These are phyloP conservation scores for Gryllus bimaculatus DNA, from an alignment of 1,140 invertebrate genomes.

Conservation along the genomic window DNA sequence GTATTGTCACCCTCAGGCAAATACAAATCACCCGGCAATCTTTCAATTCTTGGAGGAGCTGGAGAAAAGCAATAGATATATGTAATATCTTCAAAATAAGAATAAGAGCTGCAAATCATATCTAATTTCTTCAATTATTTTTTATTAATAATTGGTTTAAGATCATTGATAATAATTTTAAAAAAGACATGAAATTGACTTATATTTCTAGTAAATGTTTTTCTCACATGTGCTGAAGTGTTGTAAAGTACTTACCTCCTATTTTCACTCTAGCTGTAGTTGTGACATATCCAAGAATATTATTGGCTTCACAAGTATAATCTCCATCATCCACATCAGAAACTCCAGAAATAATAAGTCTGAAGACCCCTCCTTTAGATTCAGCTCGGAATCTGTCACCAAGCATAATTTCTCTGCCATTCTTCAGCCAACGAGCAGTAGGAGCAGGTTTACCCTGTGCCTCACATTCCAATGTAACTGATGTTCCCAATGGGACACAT, in stretches of 20 bases:
- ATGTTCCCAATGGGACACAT: slow-evolving; percentile 75
- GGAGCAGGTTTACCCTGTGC: slow-evolving; percentile 86
- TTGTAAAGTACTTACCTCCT: slow-evolving; percentile 51
- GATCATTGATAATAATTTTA: not conserved
- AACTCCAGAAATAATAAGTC: slow-evolving; percentile 84
- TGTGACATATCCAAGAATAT: slow-evolving; percentile 80
- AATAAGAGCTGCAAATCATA: not conserved
- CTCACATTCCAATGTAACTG: slow-evolving; percentile 75
- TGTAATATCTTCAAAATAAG: slow-evolving; percentile 16
- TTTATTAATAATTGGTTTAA: not conserved
- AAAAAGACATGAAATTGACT: not conserved
- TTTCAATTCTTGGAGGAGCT: slow-evolving; percentile 87
- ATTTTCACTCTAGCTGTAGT: slow-evolving; percentile 82
- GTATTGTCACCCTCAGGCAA: slow-evolving; percentile 90
- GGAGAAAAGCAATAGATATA: slow-evolving; percentile 18
- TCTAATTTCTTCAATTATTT: not conserved
- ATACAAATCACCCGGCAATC: slow-evolving; percentile 80
- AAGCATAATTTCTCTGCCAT: slow-evolving; percentile 74
- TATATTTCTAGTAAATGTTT: not conserved
- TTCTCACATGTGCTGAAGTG: not conserved
- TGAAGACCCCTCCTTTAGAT: slow-evolving; percentile 67
- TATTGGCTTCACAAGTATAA: slow-evolving; percentile 92
- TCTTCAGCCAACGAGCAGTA: slow-evolving; percentile 83
- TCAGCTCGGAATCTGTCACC: slow-evolving; percentile 63
- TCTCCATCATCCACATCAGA: slow-evolving; percentile 88